These are phyloP conservation scores for Diuraphis noxia DNA, from an alignment of 1,140 invertebrate genomes.

Conservation along the genomic window DNA sequence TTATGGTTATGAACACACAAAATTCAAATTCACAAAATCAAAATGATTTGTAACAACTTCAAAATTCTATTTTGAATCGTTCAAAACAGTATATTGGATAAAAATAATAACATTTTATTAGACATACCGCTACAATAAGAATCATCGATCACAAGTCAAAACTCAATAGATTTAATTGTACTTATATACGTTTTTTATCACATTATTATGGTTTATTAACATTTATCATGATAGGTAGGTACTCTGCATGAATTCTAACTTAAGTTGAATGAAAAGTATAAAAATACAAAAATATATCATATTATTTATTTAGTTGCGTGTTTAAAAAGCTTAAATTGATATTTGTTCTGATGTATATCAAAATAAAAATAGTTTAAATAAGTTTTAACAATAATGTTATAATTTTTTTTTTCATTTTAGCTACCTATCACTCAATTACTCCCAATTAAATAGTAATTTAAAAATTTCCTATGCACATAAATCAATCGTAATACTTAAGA, in stretches of 20 bases:
- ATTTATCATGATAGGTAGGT: not conserved
- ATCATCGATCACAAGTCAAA: not conserved
- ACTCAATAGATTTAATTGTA: not conserved
- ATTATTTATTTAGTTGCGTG: not conserved
- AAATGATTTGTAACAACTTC: not conserved
- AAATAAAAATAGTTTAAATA: not conserved
- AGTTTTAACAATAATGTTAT: not conserved
- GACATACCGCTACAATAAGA: not conserved
- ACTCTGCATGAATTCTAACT: not conserved
- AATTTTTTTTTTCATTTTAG: not conserved
- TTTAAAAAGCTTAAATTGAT: conserved; percentile 8
- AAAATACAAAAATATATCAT: not conserved
- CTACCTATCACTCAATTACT: not conserved
- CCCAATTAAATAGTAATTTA: not conserved
- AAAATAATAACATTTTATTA: not conserved
- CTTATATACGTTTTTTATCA: not conserved
- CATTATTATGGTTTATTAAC: not conserved
- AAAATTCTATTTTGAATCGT: not conserved
- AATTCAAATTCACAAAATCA: not conserved
- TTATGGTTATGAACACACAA: too few species aligned
- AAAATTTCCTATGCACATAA: not conserved
- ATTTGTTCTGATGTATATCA: not conserved
- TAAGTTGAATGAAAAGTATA: not conserved
- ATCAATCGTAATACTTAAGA: not conserved
- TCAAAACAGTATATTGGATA: not conserved